Evolutionary conservation across 2,113 vertebrate genomes (phyloP).

Genomic region (Tyrannus savana): DNA sequence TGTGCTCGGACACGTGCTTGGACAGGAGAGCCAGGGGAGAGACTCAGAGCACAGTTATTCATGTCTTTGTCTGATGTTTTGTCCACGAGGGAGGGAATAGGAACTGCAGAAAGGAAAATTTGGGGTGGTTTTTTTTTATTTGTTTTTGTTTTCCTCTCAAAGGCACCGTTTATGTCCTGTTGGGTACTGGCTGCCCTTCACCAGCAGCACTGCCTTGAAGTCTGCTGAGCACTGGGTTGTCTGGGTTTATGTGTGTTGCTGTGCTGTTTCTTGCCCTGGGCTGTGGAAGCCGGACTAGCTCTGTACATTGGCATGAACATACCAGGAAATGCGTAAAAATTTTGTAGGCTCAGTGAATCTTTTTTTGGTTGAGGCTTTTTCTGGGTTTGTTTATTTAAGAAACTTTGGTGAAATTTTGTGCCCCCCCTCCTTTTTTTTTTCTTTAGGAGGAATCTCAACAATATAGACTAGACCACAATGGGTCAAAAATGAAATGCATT

Average conservation of each 20-base stretch:
- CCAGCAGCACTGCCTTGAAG: background rate
- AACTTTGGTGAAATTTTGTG: background rate
- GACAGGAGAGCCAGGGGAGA: background rate
- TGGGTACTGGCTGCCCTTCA: background rate
- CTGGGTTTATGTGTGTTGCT: background rate
- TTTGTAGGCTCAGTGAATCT: background rate
- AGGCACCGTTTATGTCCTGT: background rate
- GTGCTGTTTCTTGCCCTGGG: background rate
- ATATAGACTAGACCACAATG: background rate
- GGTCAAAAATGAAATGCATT: background rate
- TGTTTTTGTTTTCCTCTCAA: background rate
- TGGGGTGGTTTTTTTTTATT: background rate
- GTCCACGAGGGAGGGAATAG: background rate
- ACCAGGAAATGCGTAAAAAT: background rate
- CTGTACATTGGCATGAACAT: background rate
- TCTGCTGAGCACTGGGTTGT: background rate
- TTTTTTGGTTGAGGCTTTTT: background rate
- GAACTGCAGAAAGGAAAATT: background rate
- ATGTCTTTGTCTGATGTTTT: background rate
- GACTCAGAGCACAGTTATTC: rapidly evolving
- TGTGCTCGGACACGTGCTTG: background rate
- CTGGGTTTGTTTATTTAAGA: background rate
- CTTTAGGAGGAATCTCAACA: background rate
- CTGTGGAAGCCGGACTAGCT: background rate
- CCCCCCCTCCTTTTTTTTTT: no score